Base-by-base conservation (phyloP, 2,113 vertebrate genomes). In the Eolophus roseicapilla region DNA sequence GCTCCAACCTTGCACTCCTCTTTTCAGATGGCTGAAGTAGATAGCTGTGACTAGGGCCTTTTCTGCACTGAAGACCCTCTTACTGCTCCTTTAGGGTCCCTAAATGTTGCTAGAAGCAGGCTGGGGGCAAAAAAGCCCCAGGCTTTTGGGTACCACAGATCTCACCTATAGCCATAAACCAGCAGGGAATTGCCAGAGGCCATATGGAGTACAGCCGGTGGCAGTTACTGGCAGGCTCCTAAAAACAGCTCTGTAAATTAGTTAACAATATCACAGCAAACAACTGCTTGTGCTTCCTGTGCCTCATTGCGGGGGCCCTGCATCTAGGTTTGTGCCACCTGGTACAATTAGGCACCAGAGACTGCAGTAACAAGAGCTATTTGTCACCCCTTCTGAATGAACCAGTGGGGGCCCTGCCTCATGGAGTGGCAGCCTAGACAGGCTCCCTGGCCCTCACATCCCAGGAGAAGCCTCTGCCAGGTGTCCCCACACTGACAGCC, bases 331-430 rank as follows among this genome's bases (percentile, higher is more conserved):
- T 67, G 63, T 83, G 49, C 53, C 8, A 7, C 73, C 46, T 90
- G 57, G 64, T 80, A 81, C 63, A 80, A 44, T 35, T 25, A 86
- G 64, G 35, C 67, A 50, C 25, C 60, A 64, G 79, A 64, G 47
- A 31, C 23, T 24, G 52, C 46, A 53, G 60, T 67, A 43, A 50
- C 84, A n/a, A 3, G 46, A 81, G 37, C 16, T 55, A 16, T 74
- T 74, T 78, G 43, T 83, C 57, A 59, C 6, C 18, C 18, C 10
- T 46, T 43, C 29, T 0, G 1, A 81, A 43, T 2, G 2, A 81
- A 71, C 7, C 0, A 0, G 21, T 0, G 3, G 17, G 16, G 55
- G 9, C n/a, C 13, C n/a, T 24, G 37, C 88, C 57, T 64, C 53
- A n/a, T 41, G n/a, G 55, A 31, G 69, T 6, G 2, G 57, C 62